Evolutionary conservation across 2,113 vertebrate genomes (phyloP), one percentile per base, ranked within the genome.

Genomic region (Indicator maculatus): DNA sequence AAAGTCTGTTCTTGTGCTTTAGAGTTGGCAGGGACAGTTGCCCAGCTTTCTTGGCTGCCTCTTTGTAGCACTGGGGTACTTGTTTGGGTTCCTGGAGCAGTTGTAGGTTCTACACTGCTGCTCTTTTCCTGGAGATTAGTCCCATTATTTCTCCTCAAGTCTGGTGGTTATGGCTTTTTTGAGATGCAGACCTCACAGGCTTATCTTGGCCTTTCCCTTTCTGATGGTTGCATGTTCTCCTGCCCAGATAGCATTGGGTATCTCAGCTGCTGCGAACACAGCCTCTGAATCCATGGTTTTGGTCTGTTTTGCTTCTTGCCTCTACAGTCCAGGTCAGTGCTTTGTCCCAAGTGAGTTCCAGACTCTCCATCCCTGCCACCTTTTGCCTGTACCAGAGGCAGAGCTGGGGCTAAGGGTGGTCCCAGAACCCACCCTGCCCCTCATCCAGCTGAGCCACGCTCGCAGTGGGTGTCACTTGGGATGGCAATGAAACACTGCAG

Each of bases 391-490:
- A 2, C 28, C 5, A 47, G 52, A n/a, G 26, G 61, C 44, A 61
- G 52, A 59, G 17, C n/a, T 1, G 2, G 59, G 39, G 21, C 38
- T 73, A 27, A 2, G 30, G 56, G 45, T 17, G 41, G 26, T 58
- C 47, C n/a, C 50, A 7, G 80, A 52, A n/a, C 33, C 39, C 1
- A 0, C 55, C 69, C 12, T 38, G 41, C 47, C 55, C 47, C 60
- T 59, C 2, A 2, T 13, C 16, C 2, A 2, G 59, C 78, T 33
- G 36, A 14, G 52, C 24, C 52, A 4, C 0, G 0, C 1, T 7
- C 23, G 7, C 4, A 3, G 23, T 13, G 73, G 53, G 1, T 47
- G 36, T 38, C 21, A 16, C 16, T 30, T 31, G 3, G 58, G 67
- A 33, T 61, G 72, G 58, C 30, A 16, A 30, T 0, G 0, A 70